phyloP scores from a whole-genome alignment of 2,888 invertebrate species.

The Micoletzkya japonica region DNA sequence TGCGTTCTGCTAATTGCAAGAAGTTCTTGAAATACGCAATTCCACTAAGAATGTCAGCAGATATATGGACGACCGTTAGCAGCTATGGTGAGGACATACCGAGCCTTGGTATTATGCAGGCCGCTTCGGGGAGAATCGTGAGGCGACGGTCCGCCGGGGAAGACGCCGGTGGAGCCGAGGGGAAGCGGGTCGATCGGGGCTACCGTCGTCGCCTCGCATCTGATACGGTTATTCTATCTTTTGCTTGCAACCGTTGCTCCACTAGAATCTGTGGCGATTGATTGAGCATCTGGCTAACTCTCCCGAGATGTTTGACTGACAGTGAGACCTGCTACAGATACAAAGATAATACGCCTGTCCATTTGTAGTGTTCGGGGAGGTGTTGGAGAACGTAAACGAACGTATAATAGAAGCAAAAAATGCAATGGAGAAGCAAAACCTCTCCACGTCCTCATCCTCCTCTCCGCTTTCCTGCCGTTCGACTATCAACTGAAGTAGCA shows the following conservation, averaged over 20 bases:
- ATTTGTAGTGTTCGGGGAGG: no score
- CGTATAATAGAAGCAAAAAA: neutral
- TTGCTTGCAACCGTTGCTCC: no score
- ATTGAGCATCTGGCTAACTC: no score
- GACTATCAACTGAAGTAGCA: constrained; percentile 43
- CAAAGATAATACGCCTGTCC: no score
- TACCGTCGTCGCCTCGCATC: neutral
- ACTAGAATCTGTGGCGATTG: no score
- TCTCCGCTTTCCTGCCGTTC: constrained; percentile 44
- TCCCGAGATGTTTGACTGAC: no score
- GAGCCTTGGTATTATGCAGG: constrained; percentile 7
- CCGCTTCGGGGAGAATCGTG: constrained; percentile 8
- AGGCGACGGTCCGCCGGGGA: constrained; percentile 22
- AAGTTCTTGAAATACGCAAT: no score
- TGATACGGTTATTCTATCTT: neutral
- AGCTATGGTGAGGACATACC: neutral
- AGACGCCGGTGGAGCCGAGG: constrained; percentile 8
- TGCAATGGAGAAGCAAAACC: neutral
- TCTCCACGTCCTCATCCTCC: constrained; percentile 42
- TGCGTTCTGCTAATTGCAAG: no score
- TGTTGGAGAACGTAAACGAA: no score
- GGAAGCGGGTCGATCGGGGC: neutral
- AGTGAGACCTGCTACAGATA: no score
- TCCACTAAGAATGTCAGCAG: neutral
- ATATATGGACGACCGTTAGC: neutral